Base-by-base conservation (phyloP, 1,140 invertebrate species). In the Trypoxylus dichotomus region DNA sequence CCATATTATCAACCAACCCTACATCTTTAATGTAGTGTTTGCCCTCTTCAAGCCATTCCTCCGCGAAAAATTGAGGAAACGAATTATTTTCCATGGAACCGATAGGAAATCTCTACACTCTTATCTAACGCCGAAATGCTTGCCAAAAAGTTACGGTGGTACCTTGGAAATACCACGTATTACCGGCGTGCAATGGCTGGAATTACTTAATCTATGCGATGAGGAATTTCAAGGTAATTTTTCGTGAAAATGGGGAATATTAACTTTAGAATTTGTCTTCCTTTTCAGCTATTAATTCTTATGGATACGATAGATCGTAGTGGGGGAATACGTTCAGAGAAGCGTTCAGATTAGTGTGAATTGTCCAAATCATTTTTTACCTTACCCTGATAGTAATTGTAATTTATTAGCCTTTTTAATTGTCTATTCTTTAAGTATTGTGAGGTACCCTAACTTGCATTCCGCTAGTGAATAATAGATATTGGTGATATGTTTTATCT, bases 1-100 rank as follows among this genome's bases (percentile, higher is more conserved):
- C 63, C 95, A 97, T 82, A 92, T 96, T 74, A 88, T 97, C 2
- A 96, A 97, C 85, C 95, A 97, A 85, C 95, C 95, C 0, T 93
- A 92, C 80, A 89, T 97, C 71, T 97, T 97, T 87, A 95, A 96
- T 83, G 92, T 95, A 86, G 92, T 97, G 1, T 97, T 96, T 85
- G 89, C 92, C 10, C 88, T 97, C 11, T 94, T 96, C 85, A 96
- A 96, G 84, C 95, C 94, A 6, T 95, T 97, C 86, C 86, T 97
- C 0, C 89, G 90, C 54, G 93, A 94, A 80, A 95, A 95, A 82
- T 86, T 95, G 21, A 91, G 90, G 73, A 91, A 85, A 58, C 90
- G 94, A 71, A 95, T 96, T 60, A 89, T 93, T 68, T 96, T 96
- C 89, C 93, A 97, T 84, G 95, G 95, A 25, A 93, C 89, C 1